These are phyloP conservation scores for Lepidochrysops patricia DNA, from an alignment of 2,888 invertebrate species.

Conservation along the genomic window DNA sequence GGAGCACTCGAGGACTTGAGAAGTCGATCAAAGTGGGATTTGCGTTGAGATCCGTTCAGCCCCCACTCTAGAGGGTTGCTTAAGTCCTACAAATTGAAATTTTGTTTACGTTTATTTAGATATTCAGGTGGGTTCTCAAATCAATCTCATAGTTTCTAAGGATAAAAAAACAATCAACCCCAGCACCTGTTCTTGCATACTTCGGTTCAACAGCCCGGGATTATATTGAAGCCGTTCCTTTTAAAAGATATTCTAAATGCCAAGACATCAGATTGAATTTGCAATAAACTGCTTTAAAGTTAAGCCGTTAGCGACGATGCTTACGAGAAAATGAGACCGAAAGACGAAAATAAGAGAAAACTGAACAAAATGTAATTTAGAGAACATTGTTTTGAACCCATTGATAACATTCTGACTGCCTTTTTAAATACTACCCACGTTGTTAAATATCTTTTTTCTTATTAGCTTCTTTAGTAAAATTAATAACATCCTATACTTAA, in stretches of 20 bases:
- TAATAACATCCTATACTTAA: neutral
- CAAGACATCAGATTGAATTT: slow-evolving; percentile 1
- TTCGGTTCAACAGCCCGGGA: neutral
- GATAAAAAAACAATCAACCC: neutral
- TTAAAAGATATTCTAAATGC: neutral
- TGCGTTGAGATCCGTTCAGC: slow-evolving; percentile 41
- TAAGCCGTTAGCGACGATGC: neutral
- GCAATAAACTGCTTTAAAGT: slow-evolving; percentile 2
- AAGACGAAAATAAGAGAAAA: slow-evolving; percentile 2
- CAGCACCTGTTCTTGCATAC: neutral
- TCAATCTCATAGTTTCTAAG: slow-evolving; percentile 14
- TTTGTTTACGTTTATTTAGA: slow-evolving; percentile 57
- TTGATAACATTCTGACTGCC: neutral
- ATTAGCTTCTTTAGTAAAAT: neutral
- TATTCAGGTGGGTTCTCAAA: slow-evolving; percentile 41
- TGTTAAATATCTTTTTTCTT: too few species aligned
- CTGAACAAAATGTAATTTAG: neutral
- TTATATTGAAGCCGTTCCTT: neutral
- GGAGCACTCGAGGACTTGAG: slow-evolving; percentile 38
- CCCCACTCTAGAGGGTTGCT: slow-evolving; percentile 34
- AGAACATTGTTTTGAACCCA: neutral
- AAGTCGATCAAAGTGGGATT: slow-evolving; percentile 66
- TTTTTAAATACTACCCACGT: too few species aligned
- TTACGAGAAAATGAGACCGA: neutral
- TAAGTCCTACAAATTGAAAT: slow-evolving; percentile 54